These are phyloP conservation scores for Glaucidium brasilianum DNA, from an alignment of 2,113 vertebrate genomes.

Conservation along the genomic window DNA sequence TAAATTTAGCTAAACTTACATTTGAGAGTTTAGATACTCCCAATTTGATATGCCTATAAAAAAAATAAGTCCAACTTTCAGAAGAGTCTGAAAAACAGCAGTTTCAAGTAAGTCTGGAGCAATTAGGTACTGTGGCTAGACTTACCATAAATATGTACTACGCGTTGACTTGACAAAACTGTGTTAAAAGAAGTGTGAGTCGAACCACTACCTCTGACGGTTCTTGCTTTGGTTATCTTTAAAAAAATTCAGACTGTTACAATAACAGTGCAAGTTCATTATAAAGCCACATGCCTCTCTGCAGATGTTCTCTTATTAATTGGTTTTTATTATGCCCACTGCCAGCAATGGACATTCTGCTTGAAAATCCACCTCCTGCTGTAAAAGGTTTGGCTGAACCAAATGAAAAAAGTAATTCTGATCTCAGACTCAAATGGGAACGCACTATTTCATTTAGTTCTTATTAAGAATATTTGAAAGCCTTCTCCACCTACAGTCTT, in stretches of 20 bases:
- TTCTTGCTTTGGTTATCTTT: conserved; percentile 56
- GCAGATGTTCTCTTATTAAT: not conserved
- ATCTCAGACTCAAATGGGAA: conserved; percentile 17
- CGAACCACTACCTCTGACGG: not conserved
- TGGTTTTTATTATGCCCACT: not conserved
- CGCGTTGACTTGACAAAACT: not conserved
- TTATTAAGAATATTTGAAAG: conserved; percentile 46
- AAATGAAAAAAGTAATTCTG: conserved; percentile 12
- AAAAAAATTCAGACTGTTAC: not conserved
- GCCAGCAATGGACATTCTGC: conserved; percentile 26
- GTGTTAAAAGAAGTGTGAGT: not conserved
- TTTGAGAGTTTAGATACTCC: conserved; percentile 6
- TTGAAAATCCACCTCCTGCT: conserved; percentile 6
- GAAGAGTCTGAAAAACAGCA: conserved; percentile 9
- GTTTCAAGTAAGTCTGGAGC: conserved; percentile 22
- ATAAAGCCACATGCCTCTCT: not conserved
- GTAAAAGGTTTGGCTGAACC: conserved; percentile 4
- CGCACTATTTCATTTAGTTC: conserved; percentile 9
- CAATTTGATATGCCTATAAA: not conserved
- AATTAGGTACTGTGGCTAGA: not conserved
- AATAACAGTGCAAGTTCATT: not conserved
- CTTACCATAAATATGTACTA: not conserved
- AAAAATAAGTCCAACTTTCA: conserved; percentile 10
- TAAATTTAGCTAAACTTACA: conserved; percentile 1
- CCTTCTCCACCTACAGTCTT: conserved; percentile 50